Evolutionary conservation across 2,113 vertebrate species (phyloP), one percentile per base, ranked within the genome.

Genomic region (Toxostoma redivivum): DNA sequence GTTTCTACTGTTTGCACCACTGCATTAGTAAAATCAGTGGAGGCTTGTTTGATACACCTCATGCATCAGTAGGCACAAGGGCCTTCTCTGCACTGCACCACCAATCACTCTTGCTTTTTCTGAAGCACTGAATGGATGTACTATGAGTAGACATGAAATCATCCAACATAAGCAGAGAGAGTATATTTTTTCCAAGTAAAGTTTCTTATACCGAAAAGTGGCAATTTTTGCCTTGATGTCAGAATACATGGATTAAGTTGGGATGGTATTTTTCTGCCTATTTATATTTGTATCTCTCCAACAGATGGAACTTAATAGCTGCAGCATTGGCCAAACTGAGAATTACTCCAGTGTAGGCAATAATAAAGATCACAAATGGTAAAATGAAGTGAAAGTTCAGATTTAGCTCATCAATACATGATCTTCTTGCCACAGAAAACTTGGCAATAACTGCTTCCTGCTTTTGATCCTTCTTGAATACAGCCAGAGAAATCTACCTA

Each of bases 311-410:
- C 15, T 61, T 60, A 84, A 53, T 74, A 92, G 47, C 62, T 61
- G 53, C 45, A 79, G 82, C 80, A 7, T 19, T 83, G 88, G 72
- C 71, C 92, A 95, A 84, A 88, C 47, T 56, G 50, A 92, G 72
- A 93, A 90, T 86, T 83, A 92, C 64, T 88, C 76, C 60, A 69
- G 40, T 60, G 57, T 51, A 96, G 69, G 82, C 64, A 94, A 92
- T 51, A 95, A 83, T 83, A 88, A 90, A 53, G 40, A 92, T 82
- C 76, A 83, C 28, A 84, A 93, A 81, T 37, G 48, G 51, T 38
- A 93, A 93, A 91, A 92, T 47, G 69, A 94, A 92, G 33, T 5
- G 14, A 62, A 96, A 92, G 76, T 90, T 94, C 82, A 88, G 60
- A 79, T 84, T 74, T 74, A 80, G 84, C 28, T 93, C 76, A 93